These are phyloP conservation scores for Parasteatoda lunata DNA, from an alignment of 2,888 invertebrate genomes.

Conservation along the genomic window DNA sequence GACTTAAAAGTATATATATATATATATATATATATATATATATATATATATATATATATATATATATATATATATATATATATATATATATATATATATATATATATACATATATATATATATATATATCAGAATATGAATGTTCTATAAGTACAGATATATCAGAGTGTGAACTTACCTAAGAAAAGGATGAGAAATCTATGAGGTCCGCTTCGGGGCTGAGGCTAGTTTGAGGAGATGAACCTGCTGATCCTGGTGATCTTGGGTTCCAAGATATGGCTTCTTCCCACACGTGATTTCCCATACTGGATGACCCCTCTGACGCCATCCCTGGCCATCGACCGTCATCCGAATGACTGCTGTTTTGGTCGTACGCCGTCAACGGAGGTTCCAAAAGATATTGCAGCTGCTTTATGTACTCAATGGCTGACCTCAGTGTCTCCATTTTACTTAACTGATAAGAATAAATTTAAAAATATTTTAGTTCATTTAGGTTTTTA, in stretches of 20 bases:
- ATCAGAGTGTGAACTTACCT: background rate
- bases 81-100: too few species aligned
- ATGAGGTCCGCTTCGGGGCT: conserved; percentile 56
- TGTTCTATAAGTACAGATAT: too few species aligned
- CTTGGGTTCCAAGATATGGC: conserved; percentile 30
- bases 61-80: too few species aligned
- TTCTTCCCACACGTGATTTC: conserved; percentile 45
- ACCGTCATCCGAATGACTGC: background rate
- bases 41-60: too few species aligned
- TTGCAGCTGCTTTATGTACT: conserved; percentile 89
- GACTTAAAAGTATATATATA: too few species aligned
- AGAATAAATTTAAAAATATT: background rate
- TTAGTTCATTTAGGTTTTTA: background rate
- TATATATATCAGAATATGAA: too few species aligned
- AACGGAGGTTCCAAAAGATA: conserved; percentile 78
- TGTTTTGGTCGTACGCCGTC: background rate
- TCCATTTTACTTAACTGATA: conserved; percentile 77
- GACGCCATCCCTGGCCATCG: conserved; percentile 1
- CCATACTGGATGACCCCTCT: background rate
- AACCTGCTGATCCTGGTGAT: conserved; percentile 54
- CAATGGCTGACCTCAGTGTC: conserved; percentile 89
- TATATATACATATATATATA: too few species aligned
- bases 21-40: too few species aligned
- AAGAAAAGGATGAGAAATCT: conserved; percentile 55
- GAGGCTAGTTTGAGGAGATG: conserved; percentile 60